Evolutionary conservation across 2,888 invertebrate genomes (phyloP).

Genomic region (Athripsodes cinereus): DNA sequence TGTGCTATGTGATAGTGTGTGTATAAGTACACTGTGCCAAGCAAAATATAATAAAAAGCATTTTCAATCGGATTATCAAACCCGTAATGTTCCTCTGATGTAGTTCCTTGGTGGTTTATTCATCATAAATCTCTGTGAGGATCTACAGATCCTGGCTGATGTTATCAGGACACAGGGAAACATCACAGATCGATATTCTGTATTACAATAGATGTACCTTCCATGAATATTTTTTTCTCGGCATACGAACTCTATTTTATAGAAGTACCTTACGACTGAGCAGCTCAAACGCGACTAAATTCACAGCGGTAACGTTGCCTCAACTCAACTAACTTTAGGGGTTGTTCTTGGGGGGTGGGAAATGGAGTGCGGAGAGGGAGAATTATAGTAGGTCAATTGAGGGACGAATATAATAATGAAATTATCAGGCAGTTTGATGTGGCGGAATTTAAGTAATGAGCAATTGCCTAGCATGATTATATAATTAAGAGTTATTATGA

Average conservation of each 20-base stretch:
- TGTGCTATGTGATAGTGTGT: not conserved
- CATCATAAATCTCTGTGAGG: slow-evolving; percentile 15
- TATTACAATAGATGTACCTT: slow-evolving; percentile 10
- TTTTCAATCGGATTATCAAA: slow-evolving; percentile 9
- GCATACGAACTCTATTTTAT: slow-evolving; percentile 5
- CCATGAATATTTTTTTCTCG: slow-evolving; percentile 14
- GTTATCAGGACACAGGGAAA: slow-evolving; percentile 7
- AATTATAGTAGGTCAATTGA: not conserved
- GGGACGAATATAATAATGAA: not conserved
- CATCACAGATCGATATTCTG: slow-evolving; percentile 18
- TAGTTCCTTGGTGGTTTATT: slow-evolving; percentile 20
- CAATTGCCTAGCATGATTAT: too few species aligned
- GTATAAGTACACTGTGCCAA: slow-evolving; percentile 1
- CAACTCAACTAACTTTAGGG: not conserved
- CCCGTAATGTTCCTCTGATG: slow-evolving; percentile 8
- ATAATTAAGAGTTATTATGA: too few species aligned
- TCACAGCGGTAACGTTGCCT: not conserved
- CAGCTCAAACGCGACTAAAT: slow-evolving; percentile 15
- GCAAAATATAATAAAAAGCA: slow-evolving; percentile 10
- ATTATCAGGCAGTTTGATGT: not conserved
- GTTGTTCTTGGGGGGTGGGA: not conserved
- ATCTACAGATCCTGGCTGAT: slow-evolving; percentile 10
- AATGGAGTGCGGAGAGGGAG: not conserved
- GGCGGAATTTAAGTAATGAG: too few species aligned
- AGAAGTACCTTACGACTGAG: slow-evolving; percentile 7